phyloP scores from a whole-genome alignment of 2,113 vertebrate species.

The Kobus ellipsiprymnus region DNA sequence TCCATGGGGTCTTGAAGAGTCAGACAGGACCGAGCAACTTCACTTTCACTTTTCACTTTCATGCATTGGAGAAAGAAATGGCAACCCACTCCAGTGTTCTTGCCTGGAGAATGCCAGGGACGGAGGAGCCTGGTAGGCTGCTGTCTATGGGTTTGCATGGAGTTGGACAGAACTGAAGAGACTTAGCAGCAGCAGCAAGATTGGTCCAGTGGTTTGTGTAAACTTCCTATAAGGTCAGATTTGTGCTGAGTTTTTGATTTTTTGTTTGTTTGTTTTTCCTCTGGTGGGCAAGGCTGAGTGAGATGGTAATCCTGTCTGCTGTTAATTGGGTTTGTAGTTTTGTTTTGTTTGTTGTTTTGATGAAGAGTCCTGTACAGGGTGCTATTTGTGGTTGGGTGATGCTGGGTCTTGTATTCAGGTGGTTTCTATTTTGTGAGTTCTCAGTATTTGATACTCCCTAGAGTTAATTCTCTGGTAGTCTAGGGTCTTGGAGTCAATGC shows the following conservation, averaged over 20 bases:
- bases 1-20: too few species aligned
- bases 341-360: not conserved
- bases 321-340: not conserved
- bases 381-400: not conserved
- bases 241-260: not conserved
- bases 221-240: not conserved
- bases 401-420: not conserved
- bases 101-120: too few species aligned
- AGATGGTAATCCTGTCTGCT: not conserved
- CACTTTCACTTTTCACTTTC: too few species aligned
- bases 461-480: not conserved
- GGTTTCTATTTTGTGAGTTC: not conserved
- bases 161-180: too few species aligned
- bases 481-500: not conserved
- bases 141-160: fast-evolving
- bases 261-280: not conserved
- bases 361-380: not conserved
- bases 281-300: not conserved
- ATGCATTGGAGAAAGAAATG: too few species aligned
- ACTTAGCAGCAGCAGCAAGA: too few species aligned
- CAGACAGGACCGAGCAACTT: too few species aligned
- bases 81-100: too few species aligned
- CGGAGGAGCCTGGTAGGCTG: too few species aligned
- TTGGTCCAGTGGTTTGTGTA: not conserved
- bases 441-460: not conserved